Base-by-base conservation (phyloP, 1,140 invertebrate species). In the Tetramorium alpestre region DNA sequence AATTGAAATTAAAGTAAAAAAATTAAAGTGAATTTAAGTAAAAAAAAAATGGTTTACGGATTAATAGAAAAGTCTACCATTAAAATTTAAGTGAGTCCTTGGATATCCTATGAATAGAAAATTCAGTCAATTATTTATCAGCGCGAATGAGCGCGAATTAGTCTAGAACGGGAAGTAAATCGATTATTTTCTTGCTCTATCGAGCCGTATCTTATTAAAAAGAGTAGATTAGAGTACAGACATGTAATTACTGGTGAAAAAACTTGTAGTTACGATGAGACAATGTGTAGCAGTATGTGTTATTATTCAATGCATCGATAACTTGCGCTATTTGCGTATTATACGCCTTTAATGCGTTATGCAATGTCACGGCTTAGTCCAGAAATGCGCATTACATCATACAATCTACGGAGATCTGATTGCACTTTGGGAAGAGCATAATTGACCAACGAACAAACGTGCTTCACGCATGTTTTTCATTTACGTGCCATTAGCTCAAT, bases 351-450 rank as follows among this genome's bases (percentile, higher is more conserved):
- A 60, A 82, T 82, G 8, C 67, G 25, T 84, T 84, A 84, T 84
- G 80, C 80, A 84, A 84, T 84, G 54, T 84, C 69, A 84, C 69
- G 80, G 54, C 8, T 54, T 82, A 60, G 51, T 82, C 80, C 80
- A 84, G 80, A 84, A 84, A 75, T 60, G 80, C 69, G 41, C 69
- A 38, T 84, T 73, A 84, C 70, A 56, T 84, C 69, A 84, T 62
- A 33, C 80, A 49, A 28, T 22, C 18, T 25, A 56, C 7, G 54
- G 18, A 73, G 69, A 25, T 73, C 56, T 47, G 18, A 47, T 73
- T 62, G 54, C 69, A 60, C 80, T 84, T 84, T 84, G 69, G 80
- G 54, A 73, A 49, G 25, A 73, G 25, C 25, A 13, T 73, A 47
- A 62, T 84, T 47, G 4, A 81, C 18, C 6, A 56, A 41, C 13